These are phyloP conservation scores for Virgularia gustaviana DNA, from an alignment of 92 coral and sea anemone genomes.

Conservation along the genomic window DNA sequence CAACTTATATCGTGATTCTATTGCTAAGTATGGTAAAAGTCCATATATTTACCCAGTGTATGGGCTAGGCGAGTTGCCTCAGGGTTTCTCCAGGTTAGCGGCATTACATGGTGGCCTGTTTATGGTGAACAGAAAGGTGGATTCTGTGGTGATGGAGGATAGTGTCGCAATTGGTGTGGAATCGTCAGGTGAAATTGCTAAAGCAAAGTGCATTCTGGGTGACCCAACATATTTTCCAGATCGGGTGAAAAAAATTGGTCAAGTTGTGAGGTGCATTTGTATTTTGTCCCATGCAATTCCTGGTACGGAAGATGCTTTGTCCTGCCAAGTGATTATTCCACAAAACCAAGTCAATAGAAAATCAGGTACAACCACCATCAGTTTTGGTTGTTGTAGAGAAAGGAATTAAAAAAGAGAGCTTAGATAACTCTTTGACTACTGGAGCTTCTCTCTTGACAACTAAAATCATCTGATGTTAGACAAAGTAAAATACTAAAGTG, in stretches of 20 bases:
- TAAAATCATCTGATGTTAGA: too few relatives aligned
- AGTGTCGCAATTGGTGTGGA: slow-evolving; percentile 65
- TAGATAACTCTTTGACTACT: neutral
- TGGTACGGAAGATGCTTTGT: slow-evolving; percentile 61
- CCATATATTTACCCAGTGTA: slow-evolving; percentile 89
- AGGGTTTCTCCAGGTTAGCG: slow-evolving; percentile 82
- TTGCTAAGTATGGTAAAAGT: slow-evolving; percentile 60
- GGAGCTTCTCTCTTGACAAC: too few relatives aligned
- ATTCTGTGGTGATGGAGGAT: slow-evolving; percentile 58
- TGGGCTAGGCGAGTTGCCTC: slow-evolving; percentile 90
- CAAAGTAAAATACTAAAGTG: too few relatives aligned
- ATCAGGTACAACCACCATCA: slow-evolving; percentile 67
- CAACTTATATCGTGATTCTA: slow-evolving; percentile 75
- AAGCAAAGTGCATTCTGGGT: slow-evolving; percentile 73
- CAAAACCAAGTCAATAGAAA: slow-evolving; percentile 90
- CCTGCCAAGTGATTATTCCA: slow-evolving; percentile 90
- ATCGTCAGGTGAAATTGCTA: slow-evolving; percentile 70
- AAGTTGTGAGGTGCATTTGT: slow-evolving; percentile 85
- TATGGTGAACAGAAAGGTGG: slow-evolving; percentile 75
- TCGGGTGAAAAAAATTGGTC: slow-evolving; percentile 62
- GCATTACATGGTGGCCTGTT: slow-evolving; percentile 86
- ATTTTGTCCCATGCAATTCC: slow-evolving; percentile 78
- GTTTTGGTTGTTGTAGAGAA: too few relatives aligned
- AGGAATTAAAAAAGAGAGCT: too few relatives aligned
- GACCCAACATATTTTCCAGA: slow-evolving; percentile 90